Evolutionary conservation across 1,140 invertebrate species (phyloP), one percentile per base, ranked within the genome.

Genomic region (Phocides pigmalion): DNA sequence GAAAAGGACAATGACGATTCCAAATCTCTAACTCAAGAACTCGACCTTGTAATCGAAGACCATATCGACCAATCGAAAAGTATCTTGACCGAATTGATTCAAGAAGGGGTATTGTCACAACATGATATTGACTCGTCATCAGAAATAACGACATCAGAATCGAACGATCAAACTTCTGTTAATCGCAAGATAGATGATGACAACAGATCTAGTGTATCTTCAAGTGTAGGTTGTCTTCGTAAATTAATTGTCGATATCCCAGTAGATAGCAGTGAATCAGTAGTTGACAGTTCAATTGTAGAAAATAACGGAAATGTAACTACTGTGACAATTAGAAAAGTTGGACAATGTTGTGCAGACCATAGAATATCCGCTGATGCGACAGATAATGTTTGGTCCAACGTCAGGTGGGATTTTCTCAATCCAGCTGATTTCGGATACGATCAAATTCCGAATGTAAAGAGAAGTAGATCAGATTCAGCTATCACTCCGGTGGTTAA

Each of bases 391-490:
- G 84, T 92, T 11, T 91, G 89, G 89, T 86, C 89, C 17, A 92
- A 92, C 28, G 87, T 92, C n/a, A 74, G 74, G 56, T 92, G 89
- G 91, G 82, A 92, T 63, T 92, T 92, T 64, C 68, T 92, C 0
- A 91, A 91, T 62, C 87, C 89, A 8, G 68, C 75, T 12, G 87
- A 89, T 68, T 91, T 85, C 50, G 89, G 87, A 32, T 92, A 92
- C 49, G 90, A 92, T 70, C 83, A 85, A 73, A 75, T 92, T 6
- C 79, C 75, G 9, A 86, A 81, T 42, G 84, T 91, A 5, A 89
- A 91, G 64, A 72, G 90, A 68, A 88, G 87, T 69, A 76, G 82
- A 19, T 92, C 90, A 15, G 90, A 92, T 20, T 91, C 89, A 16
- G 89, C 85, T 15, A 72, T 92, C 9, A 88, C 86, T 12, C 87